These are phyloP conservation scores for Camponotus vicinus DNA, from an alignment of 1,140 invertebrate genomes.

Conservation along the genomic window DNA sequence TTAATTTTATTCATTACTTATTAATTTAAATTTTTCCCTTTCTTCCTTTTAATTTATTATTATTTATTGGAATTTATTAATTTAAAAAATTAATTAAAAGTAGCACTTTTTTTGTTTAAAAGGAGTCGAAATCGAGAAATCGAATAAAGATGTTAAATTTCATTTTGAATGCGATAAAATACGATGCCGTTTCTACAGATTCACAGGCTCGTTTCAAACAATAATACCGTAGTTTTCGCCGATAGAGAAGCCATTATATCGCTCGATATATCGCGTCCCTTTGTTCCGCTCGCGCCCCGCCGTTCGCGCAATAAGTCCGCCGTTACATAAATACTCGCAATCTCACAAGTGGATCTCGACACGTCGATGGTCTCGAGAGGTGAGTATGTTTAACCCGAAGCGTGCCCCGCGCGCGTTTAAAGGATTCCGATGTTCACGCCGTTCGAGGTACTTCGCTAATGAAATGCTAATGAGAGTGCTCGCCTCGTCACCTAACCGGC, in stretches of 20 bases:
- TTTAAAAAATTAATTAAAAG: no score
- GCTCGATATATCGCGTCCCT: constrained; percentile 42
- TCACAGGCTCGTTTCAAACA: not conserved
- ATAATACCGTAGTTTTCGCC: not conserved
- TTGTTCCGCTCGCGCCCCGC: constrained; percentile 7
- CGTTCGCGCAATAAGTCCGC: constrained; percentile 20
- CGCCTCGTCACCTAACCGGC: constrained; percentile 33
- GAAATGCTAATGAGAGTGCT: constrained; percentile 66
- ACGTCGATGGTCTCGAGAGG: constrained; percentile 49
- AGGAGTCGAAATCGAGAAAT: not conserved
- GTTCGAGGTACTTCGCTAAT: constrained; percentile 56
- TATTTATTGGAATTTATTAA: no score
- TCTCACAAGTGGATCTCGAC: constrained; percentile 61
- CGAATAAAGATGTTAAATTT: not conserved
- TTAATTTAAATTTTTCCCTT: not conserved
- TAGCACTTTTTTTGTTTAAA: not conserved
- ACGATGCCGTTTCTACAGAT: not conserved
- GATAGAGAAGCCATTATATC: constrained; percentile 34
- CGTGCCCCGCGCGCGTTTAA: constrained; percentile 46
- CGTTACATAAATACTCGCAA: constrained; percentile 69
- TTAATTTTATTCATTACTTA: no score
- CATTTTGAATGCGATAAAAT: not conserved
- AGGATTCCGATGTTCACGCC: constrained; percentile 61
- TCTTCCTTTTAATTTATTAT: no score
- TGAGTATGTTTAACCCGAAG: constrained; percentile 48